Percentiles rank a stretch among this genome's conserved stretches.
Evolutionary conservation across 2,797 vertebrate genomes (phyloP).

Genomic region (Taeniopygia guttata): DNA sequence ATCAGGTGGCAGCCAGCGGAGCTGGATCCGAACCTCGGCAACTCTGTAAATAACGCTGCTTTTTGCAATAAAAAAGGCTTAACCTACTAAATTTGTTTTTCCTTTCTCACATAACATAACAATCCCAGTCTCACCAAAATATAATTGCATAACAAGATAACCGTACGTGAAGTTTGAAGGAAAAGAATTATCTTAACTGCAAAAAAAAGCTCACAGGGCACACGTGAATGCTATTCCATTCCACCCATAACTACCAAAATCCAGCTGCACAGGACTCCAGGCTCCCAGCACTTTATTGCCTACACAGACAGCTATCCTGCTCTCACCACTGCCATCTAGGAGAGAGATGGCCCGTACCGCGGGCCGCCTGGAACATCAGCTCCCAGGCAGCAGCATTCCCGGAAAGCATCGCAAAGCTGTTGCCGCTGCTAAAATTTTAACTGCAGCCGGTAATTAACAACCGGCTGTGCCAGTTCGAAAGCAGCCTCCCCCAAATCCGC

Average conservation of each 20-base stretch:
- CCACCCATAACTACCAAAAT: not conserved
- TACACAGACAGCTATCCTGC: not conserved
- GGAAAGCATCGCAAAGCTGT: not conserved
- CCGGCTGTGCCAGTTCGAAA: not conserved
- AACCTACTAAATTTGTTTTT: not conserved
- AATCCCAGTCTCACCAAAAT: not conserved
- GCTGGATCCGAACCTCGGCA: not conserved
- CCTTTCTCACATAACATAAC: not conserved
- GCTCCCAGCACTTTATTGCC: not conserved
- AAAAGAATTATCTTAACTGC: not conserved
- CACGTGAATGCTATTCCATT: not conserved
- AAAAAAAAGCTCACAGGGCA: not conserved
- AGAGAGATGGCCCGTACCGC: not conserved
- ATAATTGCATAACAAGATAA: not conserved
- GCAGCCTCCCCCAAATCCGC: not conserved
- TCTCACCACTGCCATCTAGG: conserved; percentile 47
- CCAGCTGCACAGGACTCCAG: not conserved
- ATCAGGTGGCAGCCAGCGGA: not conserved
- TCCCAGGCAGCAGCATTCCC: not conserved
- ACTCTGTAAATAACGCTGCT: not conserved
- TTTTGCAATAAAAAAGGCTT: not conserved
- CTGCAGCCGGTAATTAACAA: not conserved
- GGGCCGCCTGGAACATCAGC: not conserved
- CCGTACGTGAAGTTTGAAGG: not conserved
- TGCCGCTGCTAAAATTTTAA: not conserved